A percentile compares a stretch with the other conserved stretches of the same genome.
Conservation (phyloP, 2,113 vertebrate species). For the Thermophis baileyi region DNA sequence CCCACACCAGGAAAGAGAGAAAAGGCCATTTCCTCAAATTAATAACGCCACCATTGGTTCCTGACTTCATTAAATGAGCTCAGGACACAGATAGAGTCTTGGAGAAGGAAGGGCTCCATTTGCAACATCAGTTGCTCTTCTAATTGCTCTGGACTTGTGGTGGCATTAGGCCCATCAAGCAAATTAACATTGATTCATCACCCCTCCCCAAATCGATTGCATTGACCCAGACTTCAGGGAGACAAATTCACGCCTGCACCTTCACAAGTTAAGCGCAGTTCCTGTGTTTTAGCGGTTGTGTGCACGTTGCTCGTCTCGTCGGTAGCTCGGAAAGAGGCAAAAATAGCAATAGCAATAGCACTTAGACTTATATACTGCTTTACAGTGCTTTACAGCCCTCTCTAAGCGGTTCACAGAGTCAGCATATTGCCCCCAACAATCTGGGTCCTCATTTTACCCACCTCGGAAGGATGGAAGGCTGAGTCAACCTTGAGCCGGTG, state of each 20-base stretch:
- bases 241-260: conserved; percentile 53
- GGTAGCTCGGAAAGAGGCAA: too few species aligned
- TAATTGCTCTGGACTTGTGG: conserved; percentile 66
- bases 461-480: too few species aligned
- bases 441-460: too few species aligned
- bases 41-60: not conserved
- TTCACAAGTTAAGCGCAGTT: not conserved
- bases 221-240: conserved; percentile 67
- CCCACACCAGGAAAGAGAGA: not conserved
- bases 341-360: too few species aligned
- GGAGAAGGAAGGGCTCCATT: not conserved
- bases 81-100: not conserved
- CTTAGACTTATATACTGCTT: too few species aligned
- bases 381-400: too few species aligned
- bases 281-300: not conserved
- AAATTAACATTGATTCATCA: conserved; percentile 70
- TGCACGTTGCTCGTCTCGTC: not conserved
- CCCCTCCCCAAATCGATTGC: conserved; percentile 65
- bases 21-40: not conserved
- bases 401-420: too few species aligned
- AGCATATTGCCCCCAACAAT: too few species aligned
- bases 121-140: conserved; percentile 32
- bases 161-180: conserved; percentile 50
- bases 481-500: too few species aligned
- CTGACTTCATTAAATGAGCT: not conserved